phyloP scores from a whole-genome alignment of 53 echinoderm and acorn worm species.

The Temnopleurus reevesii region DNA sequence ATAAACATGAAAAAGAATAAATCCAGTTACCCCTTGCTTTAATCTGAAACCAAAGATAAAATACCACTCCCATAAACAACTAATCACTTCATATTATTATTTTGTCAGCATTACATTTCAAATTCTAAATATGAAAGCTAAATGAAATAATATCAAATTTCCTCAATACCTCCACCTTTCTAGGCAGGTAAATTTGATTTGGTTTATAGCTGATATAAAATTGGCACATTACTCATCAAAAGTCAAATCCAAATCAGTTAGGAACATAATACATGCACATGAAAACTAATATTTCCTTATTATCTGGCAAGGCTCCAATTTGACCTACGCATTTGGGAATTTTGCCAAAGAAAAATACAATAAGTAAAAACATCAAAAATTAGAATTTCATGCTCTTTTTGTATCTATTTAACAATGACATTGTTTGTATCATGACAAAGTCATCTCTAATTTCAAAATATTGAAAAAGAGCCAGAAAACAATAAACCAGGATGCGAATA shows the following conservation, averaged over 20 bases:
- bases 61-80: background rate
- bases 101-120: background rate
- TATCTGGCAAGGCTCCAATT: background rate
- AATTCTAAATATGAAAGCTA: background rate
- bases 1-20: no score
- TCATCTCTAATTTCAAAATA: no score
- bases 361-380: no score
- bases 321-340: background rate
- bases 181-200: constrained; percentile 2
- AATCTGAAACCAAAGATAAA: no score
- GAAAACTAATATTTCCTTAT: background rate
- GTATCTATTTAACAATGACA: no score
- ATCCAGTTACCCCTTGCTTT: no score
- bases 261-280: background rate
- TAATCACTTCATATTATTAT: background rate
- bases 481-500: no score
- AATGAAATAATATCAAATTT: background rate
- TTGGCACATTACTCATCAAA: background rate
- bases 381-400: no score
- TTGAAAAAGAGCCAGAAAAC: no score
- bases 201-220: background rate
- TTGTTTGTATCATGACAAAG: no score
- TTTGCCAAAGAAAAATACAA: constrained; percentile 15
- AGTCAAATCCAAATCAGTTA: background rate
- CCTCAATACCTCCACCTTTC: background rate